These are phyloP conservation scores for Girardinichthys multiradiatus DNA, from an alignment of 2,113 vertebrate genomes.

Conservation along the genomic window DNA sequence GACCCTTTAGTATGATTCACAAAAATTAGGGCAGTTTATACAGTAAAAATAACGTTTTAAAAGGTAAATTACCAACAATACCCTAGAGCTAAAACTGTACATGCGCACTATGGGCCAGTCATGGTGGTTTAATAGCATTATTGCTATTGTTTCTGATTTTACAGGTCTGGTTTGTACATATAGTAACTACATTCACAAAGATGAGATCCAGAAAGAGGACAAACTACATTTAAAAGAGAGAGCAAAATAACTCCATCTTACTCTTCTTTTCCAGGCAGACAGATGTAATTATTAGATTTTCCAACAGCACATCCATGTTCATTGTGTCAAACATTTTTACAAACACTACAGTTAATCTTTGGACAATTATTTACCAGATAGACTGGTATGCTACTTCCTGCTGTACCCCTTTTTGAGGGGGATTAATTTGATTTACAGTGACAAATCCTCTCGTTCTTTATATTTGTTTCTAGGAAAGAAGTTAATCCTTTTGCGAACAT, in stretches of 20 bases:
- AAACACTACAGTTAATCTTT: conserved; percentile 5
- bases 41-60: background rate
- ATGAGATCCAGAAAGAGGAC: background rate
- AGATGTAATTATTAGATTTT: background rate
- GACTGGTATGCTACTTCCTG: conserved; percentile 22
- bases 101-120: background rate
- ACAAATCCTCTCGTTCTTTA: background rate
- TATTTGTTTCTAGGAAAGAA: background rate
- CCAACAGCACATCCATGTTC: background rate
- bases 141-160: background rate
- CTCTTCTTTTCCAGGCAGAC: background rate
- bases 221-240: background rate
- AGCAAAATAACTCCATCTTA: background rate
- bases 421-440: background rate
- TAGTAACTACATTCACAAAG: background rate
- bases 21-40: background rate
- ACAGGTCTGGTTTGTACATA: background rate
- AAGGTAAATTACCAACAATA: background rate
- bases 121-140: background rate
- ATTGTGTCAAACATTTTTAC: background rate
- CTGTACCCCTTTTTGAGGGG: background rate
- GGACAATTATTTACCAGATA: conserved; percentile 12
- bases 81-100: background rate
- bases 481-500: background rate
- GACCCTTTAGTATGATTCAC: background rate